Evolutionary conservation across 2,113 vertebrate species (phyloP).

Genomic region (Alligator mississippiensis): DNA sequence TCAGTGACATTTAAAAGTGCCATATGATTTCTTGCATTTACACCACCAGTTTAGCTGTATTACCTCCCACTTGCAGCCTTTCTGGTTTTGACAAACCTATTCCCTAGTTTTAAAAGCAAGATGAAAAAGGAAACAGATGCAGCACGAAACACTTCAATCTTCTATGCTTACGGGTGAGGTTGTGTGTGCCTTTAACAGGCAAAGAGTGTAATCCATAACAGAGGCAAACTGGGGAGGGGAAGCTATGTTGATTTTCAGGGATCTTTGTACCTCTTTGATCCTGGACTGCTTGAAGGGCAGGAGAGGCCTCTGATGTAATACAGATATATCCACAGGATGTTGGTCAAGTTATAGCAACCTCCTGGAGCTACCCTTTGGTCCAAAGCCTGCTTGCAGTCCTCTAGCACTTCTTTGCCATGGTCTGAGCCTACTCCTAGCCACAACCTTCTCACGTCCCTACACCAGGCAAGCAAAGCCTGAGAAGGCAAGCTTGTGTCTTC

Average conservation of each 20-base stretch:
- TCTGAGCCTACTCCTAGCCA: background rate
- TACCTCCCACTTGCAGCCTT: background rate
- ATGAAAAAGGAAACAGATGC: background rate
- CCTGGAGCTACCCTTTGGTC: background rate
- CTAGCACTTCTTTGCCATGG: accelerated
- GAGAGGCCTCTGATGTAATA: no score
- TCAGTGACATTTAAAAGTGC: background rate
- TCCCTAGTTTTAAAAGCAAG: background rate
- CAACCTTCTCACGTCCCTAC: accelerated
- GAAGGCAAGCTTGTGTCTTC: no score
- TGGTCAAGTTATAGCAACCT: accelerated
- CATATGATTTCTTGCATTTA: accelerated
- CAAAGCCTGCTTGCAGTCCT: background rate
- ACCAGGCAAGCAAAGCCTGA: no score
- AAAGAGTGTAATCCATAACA: no score
- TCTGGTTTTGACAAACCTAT: background rate
- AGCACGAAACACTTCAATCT: background rate
- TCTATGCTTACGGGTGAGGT: background rate
- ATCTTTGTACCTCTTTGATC: background rate
- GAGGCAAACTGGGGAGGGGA: no score
- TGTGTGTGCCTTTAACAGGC: background rate
- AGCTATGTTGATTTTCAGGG: background rate
- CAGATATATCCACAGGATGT: no score
- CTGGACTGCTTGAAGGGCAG: no score
- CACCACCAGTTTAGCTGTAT: background rate